Base-by-base conservation (phyloP, 2,797 vertebrate species). In the Garrulus glandarius region DNA sequence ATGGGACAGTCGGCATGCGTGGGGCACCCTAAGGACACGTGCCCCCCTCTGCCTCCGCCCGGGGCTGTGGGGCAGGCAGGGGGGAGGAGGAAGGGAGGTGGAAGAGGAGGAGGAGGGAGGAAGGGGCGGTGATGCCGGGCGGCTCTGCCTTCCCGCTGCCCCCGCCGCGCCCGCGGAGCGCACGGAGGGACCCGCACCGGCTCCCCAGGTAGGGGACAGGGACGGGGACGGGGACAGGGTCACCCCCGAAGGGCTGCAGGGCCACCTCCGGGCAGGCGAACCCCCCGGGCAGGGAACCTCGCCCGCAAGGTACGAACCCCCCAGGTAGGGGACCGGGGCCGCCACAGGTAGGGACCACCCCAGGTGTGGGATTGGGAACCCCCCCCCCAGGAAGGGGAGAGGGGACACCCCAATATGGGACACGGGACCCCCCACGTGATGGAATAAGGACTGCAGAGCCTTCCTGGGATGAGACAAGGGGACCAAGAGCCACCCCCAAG, bases 81-180 rank as follows among this genome's bases (percentile, higher is more conserved):
- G 55, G 77, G 77, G 87, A 72, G 87, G 84, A 56, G 69, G 92
- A 49, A 53, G 77, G 56, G 76, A 88, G 92, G 77, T 83, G 87
- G 72, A 55, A 82, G 17, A 65, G 89, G 78, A 89, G 87, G 75
- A 50, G 85, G 15, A 65, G 71, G 75, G 85, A 89, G 89, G 83
- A 94, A 94, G 90, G 92, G 68, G 86, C 92, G 46, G 80, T 69
- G 91, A 92, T 93, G 93, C 68, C 69, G 92, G 92, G 75, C 74
- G 84, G 91, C 26, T 67, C 53, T 47, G 87, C 74, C 78, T 55
- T 77, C 77, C 85, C 84, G 32, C 71, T 76, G 90, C 75, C 84
- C 93, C 78, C 49, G 49, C 88, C 61, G 76, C 91, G 82, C 65
- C 64, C 88, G 55, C 56, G 67, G 80, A 84, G 84, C 71, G 74